phyloP scores from a whole-genome alignment of 2,797 vertebrate genomes.

The Oryzias sinensis region DNA sequence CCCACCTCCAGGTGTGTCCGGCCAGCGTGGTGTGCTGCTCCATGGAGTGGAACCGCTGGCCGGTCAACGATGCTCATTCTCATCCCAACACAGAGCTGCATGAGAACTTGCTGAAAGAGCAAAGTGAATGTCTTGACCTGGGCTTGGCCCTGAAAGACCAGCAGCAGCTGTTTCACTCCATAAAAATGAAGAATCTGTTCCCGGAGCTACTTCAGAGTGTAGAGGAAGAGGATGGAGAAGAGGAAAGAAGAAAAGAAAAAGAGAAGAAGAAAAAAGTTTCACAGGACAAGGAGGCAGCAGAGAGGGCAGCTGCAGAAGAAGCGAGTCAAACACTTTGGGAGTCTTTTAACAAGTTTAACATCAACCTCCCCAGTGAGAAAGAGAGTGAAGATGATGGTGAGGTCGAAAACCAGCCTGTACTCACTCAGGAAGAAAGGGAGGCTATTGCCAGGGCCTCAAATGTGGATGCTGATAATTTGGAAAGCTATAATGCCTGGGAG shows the following conservation, averaged over 20 bases:
- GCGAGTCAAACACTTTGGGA: conserved; percentile 28
- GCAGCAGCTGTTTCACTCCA: conserved; percentile 82
- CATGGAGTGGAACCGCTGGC: conserved; percentile 98
- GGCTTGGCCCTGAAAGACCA: conserved; percentile 91
- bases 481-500: conserved; percentile 85
- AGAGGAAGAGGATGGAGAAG: conserved; percentile 61
- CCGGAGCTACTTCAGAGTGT: conserved; percentile 83
- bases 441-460: conserved; percentile 75
- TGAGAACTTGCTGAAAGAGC: conserved; percentile 65
- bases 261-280: conserved; percentile 58
- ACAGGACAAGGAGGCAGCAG: conserved; percentile 40
- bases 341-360: conserved; percentile 6
- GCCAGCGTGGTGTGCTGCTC: conserved; percentile 93
- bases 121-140: conserved; percentile 61
- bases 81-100: conserved; percentile 68
- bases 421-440: conserved; percentile 83
- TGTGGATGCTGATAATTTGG: conserved; percentile 61
- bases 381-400: conserved; percentile 16
- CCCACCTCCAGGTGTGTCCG: conserved; percentile 88
- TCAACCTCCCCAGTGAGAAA: neutral
- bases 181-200: conserved; percentile 89
- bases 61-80: conserved; percentile 81
- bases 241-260: conserved; percentile 48
- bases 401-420: conserved; percentile 35
- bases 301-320: conserved; percentile 63